phyloP scores from a whole-genome alignment of 2,113 vertebrate species.

The Scortum barcoo region DNA sequence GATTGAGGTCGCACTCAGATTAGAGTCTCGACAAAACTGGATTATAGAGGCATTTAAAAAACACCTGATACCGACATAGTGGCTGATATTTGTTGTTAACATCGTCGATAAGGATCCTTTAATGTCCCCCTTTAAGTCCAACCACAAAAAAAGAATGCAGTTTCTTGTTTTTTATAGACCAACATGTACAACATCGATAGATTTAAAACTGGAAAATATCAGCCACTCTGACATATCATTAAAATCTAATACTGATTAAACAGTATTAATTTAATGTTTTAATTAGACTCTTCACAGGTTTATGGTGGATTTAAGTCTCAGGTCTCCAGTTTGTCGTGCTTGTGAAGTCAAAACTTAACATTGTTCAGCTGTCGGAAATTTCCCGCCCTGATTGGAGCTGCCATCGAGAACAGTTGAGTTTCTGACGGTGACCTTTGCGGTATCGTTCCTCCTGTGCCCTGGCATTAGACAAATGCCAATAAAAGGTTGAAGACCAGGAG shows the following conservation, averaged over 20 bases:
- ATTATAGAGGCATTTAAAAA: too few species aligned
- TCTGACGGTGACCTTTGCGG: constrained; percentile 20
- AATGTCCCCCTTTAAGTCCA: too few species aligned
- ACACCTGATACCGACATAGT: too few species aligned
- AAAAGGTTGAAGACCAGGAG: background rate
- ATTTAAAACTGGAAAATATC: background rate
- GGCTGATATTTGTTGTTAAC: too few species aligned
- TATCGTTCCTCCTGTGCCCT: background rate
- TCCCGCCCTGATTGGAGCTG: background rate
- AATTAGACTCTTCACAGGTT: too few species aligned
- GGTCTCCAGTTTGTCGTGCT: background rate
- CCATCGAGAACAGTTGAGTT: background rate
- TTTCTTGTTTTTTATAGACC: background rate
- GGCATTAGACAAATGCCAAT: constrained; percentile 35
- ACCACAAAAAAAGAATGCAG: too few species aligned
- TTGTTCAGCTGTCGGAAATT: background rate
- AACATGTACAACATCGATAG: background rate
- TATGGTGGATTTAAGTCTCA: too few species aligned
- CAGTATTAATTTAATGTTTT: background rate
- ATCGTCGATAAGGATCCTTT: too few species aligned
- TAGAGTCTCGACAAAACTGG: too few species aligned
- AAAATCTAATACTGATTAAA: background rate
- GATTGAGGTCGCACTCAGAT: too few species aligned
- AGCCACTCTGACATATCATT: background rate
- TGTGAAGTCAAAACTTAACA: background rate